Base-by-base conservation (phyloP, 2,888 invertebrate species). In the Disparrhopalites patrizii region DNA sequence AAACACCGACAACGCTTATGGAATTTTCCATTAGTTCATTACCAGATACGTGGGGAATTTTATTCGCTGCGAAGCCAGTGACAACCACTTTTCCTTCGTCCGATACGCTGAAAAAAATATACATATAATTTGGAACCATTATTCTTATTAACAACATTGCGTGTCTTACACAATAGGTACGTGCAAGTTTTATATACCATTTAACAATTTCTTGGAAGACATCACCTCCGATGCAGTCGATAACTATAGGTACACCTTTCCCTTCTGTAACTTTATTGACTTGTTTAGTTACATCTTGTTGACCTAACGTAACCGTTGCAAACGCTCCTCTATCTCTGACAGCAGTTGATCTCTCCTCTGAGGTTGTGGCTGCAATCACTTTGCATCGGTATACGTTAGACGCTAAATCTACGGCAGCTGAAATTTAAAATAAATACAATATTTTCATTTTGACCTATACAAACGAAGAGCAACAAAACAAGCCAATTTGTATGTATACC, bases 351-450 rank as follows among this genome's bases (percentile, higher is more conserved):
- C 72, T 69, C 15, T 73, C 84, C 77, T 85, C 85, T 0, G 84
- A 82, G 43, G 84, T 84, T 68, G 85, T 85, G n/a, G 87, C 83
- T n/a, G 84, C 87, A 73, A 88, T 85, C 3, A 87, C 87, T 80
- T 86, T 83, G 30, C 86, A 84, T 77, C 83, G 83, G 76, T 84
- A 87, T 55, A 87, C 82, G 78, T 85, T 86, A 13, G 85, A 83
- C 47, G 87, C 87, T 51, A 88, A 80, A 79, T 88, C 88, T 23
- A 87, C 83, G 47, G 86, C 85, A 64, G 88, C 87, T 51, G 87
- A 77, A 18, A 52, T 7, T n/a, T n/a, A n/a, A n/a, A n/a, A n/a
- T n/a, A n/a, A n/a, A n/a, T n/a, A n/a, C n/a, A n/a, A n/a, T n/a
- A n/a, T n/a, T n/a, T n/a, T n/a, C n/a, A n/a, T n/a, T n/a, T n/a